Evolutionary conservation across 2,113 vertebrate genomes (phyloP), one percentile per base, ranked within the genome.

Genomic region (Pangasianodon hypophthalmus): DNA sequence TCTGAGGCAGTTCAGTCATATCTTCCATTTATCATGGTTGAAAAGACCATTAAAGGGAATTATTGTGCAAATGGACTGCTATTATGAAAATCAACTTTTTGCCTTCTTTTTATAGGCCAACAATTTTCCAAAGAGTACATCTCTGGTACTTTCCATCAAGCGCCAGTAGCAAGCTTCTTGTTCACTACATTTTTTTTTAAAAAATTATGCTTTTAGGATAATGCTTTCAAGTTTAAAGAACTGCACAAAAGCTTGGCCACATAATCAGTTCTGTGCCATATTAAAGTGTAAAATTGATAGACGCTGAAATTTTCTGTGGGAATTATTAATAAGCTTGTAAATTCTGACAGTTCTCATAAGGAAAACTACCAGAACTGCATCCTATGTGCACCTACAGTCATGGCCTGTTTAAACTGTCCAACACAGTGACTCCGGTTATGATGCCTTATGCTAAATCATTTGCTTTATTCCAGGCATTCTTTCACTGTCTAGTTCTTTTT

Each of bases 11-110:
- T 87, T 62, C 1, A 77, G 24, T 62, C 54, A 48, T 10, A 60
- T 79, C 41, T 62, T 79, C 26, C 9, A 46, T 77, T 32, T 54
- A 21, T 77, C 32, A 77, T n/a, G 7, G 29, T 79, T 87, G 71
- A 87, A 87, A 80, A 62, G 73, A n/a, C 32, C 41, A 79, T 62
- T 62, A 80, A 80, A 32, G 32, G 37, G 21, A 24, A 77, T 32
- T 16, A 67, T 26, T 81, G 44, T 88, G 19, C 46, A 81, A 81
- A 81, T 64, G 16, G 6, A 48, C 75, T 16, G 11, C 58, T n/a
- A 62, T 62, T 64, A 54, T 75, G 4, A 58, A 41, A 84, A 26
- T 56, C 58, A 32, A 71, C 48, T 44, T 58, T 52, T 77, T n/a
- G 4, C 56, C 3, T 77, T 56, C 4, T 41, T 75, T 54, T 29